Evolutionary conservation across 1,140 invertebrate genomes (phyloP).

Genomic region (Scaptomyza montana): DNA sequence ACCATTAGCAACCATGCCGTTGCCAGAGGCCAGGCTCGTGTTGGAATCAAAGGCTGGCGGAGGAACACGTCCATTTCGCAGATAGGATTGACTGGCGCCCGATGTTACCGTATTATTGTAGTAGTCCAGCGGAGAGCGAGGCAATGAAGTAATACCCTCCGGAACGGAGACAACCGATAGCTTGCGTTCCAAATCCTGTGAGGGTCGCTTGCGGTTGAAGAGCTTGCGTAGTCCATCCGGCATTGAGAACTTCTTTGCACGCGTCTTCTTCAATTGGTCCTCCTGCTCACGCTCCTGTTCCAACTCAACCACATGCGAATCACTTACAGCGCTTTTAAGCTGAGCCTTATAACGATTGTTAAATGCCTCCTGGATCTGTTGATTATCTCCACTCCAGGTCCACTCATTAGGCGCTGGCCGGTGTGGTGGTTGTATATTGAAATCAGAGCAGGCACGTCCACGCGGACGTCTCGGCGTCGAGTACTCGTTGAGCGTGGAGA

Average conservation of each 20-base stretch:
- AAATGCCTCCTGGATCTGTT: conserved; percentile 81
- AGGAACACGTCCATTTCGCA: conserved; percentile 64
- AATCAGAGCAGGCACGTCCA: conserved; percentile 84
- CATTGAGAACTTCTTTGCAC: conserved; percentile 80
- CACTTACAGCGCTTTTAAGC: conserved; percentile 29
- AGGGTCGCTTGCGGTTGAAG: conserved; percentile 70
- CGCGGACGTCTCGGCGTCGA: conserved; percentile 85
- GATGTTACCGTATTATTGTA: conserved; percentile 84
- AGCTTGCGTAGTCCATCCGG: conserved; percentile 76
- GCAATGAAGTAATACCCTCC: conserved; percentile 57
- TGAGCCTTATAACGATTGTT: conserved; percentile 67
- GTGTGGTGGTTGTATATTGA: conserved; percentile 64
- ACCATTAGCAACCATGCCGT: conserved; percentile 6
- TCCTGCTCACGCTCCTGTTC: conserved; percentile 57
- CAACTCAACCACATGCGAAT: conserved; percentile 58
- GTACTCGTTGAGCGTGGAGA: conserved; percentile 82
- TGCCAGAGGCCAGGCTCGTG: conserved; percentile 48
- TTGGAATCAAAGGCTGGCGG: conserved; percentile 55
- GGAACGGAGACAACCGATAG: conserved; percentile 76
- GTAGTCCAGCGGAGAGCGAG: conserved; percentile 60
- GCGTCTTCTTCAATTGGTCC: conserved; percentile 62
- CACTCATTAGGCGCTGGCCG: conserved; percentile 70
- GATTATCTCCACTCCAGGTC: conserved; percentile 83
- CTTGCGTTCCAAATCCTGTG: conserved; percentile 74
- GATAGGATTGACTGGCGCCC: conserved; percentile 76